Evolutionary conservation across 2,888 invertebrate genomes (phyloP).

Genomic region (Athalia circularis): DNA sequence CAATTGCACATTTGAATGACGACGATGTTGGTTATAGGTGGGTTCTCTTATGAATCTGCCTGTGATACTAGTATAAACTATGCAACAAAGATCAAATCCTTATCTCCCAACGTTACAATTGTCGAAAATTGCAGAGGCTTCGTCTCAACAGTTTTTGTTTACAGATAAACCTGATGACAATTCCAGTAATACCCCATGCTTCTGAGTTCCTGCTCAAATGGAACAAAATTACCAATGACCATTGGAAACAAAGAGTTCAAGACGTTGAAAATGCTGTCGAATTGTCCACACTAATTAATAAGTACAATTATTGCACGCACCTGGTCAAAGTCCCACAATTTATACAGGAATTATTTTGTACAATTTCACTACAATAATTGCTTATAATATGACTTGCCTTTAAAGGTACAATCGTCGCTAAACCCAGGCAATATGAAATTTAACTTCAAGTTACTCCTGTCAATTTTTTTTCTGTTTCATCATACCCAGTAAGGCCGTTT

Average conservation of each 20-base stretch:
- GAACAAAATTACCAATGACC: background rate
- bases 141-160: background rate
- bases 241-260: background rate
- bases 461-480: background rate
- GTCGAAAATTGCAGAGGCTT: background rate
- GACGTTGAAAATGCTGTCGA: constrained; percentile 11
- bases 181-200: background rate
- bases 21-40: constrained; percentile 72
- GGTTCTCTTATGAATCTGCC: constrained; percentile 53
- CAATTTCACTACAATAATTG: constrained; percentile 30
- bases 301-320: constrained; percentile 38
- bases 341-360: constrained; percentile 13
- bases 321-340: constrained; percentile 6
- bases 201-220: background rate
- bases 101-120: background rate
- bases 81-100: constrained; percentile 19
- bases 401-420: constrained; percentile 6
- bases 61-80: background rate
- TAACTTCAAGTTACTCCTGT: constrained; percentile 31
- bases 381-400: background rate
- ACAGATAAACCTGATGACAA: background rate
- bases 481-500: too few relatives aligned
- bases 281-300: constrained; percentile 21
- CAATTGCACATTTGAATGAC: constrained; percentile 73
- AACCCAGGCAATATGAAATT: constrained; percentile 36